Percentiles rank a stretch among this genome's conserved stretches.
Conservation (phyloP, 2,888 invertebrate species). For the Stramonita haemastoma region DNA sequence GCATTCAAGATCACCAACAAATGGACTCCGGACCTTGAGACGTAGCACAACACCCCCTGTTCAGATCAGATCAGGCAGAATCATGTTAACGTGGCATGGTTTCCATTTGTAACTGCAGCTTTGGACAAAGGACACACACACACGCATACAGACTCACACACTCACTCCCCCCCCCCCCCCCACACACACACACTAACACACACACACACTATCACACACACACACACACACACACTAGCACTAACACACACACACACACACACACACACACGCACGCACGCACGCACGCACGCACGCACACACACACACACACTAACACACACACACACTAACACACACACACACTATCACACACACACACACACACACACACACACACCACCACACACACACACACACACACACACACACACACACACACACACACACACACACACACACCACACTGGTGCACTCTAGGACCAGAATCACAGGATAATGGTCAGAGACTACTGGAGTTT, state of each 20-base stretch:
- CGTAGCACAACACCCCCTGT: no score
- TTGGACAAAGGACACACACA: not conserved
- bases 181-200: conserved; percentile 17
- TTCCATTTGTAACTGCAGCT: no score
- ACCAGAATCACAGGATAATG: not conserved
- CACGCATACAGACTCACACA: not conserved
- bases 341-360: conserved; percentile 10
- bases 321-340: no score
- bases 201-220: not conserved
- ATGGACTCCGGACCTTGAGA: no score
- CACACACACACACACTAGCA: conserved; percentile 17
- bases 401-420: conserved; percentile 1
- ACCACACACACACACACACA: conserved; percentile 10
- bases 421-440: conserved; percentile 17
- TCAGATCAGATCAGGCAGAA: no score
- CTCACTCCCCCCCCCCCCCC: not conserved
- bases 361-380: not conserved
- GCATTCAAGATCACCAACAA: no score
- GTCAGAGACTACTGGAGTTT: no score
- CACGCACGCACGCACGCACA: not conserved
- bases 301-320: not conserved
- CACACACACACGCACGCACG: no score
- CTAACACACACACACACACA: conserved; percentile 14
- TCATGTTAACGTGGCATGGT: no score
- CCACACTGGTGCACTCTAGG: not conserved